Evolutionary conservation across 1,140 invertebrate genomes (phyloP).

Genomic region (Cyclargus thomasi): DNA sequence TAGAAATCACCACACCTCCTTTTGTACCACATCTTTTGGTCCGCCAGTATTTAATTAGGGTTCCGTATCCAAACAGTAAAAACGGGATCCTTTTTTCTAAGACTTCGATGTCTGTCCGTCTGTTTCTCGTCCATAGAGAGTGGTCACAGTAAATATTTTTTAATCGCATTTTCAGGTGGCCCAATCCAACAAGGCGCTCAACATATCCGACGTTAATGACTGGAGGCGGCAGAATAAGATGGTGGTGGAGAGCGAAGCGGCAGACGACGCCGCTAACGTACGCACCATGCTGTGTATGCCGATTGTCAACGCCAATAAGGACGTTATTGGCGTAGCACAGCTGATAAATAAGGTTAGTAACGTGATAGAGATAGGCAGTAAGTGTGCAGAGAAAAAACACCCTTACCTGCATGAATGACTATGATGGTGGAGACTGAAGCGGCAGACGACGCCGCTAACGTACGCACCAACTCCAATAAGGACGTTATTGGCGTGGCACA

Average conservation of each 20-base stretch:
- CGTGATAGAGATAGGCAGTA: no score
- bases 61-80: no score
- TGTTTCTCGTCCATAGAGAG: no score
- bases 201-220: slow-evolving; percentile 84
- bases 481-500: slow-evolving; percentile 86
- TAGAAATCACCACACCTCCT: no score
- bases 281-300: slow-evolving; percentile 92
- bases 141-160: no score
- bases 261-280: slow-evolving; percentile 79
- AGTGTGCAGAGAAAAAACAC: no score
- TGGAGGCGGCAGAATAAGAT: slow-evolving; percentile 54
- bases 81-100: no score
- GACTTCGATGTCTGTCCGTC: no score
- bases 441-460: slow-evolving; percentile 78
- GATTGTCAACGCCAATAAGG: slow-evolving; percentile 90
- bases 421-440: slow-evolving; percentile 32
- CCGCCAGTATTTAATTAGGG: no score
- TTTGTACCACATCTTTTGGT: no score
- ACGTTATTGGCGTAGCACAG: slow-evolving; percentile 94
- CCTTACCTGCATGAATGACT: no score
- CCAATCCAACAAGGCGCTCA: slow-evolving; percentile 86
- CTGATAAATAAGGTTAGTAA: slow-evolving; percentile 90
- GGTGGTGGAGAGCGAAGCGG: slow-evolving; percentile 31
- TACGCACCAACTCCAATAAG: slow-evolving; percentile 78
- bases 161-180: slow-evolving; percentile 81